phyloP scores from a whole-genome alignment of 1,140 invertebrate species.

The Drosophila pandora region DNA sequence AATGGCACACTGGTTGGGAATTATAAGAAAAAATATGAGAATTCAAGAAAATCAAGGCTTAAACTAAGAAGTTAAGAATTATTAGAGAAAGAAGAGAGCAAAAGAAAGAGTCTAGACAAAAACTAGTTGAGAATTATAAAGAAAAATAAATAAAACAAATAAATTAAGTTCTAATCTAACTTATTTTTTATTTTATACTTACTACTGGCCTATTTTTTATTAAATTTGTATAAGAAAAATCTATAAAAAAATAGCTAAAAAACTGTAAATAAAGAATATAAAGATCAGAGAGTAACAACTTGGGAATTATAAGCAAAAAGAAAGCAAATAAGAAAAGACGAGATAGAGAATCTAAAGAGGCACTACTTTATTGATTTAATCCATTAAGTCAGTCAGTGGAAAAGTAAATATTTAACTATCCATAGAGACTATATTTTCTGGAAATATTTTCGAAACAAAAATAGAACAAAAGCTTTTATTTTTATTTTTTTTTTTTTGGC shows the following conservation, averaged over 20 bases:
- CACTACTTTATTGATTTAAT: slow-evolving; percentile 19
- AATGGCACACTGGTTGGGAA: slow-evolving; percentile 35
- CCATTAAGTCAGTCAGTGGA: slow-evolving; percentile 6
- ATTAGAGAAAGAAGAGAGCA: no score
- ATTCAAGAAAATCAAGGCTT: not conserved
- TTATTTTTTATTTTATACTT: no score
- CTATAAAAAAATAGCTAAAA: no score
- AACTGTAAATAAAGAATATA: no score
- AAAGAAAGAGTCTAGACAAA: no score
- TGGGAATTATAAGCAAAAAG: not conserved
- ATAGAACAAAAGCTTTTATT: slow-evolving; percentile 3
- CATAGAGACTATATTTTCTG: slow-evolving; percentile 12
- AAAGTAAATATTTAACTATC: slow-evolving; percentile 25
- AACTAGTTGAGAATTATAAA: no score
- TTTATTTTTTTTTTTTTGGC: not conserved
- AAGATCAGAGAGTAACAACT: not conserved
- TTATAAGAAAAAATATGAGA: not conserved
- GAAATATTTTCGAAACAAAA: not conserved
- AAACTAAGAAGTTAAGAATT: not conserved
- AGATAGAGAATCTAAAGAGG: no score
- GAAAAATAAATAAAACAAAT: no score
- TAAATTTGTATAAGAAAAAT: no score
- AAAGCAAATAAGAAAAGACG: no score
- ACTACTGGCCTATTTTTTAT: no score
- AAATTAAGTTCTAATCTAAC: no score